A percentile compares a stretch with the other conserved stretches of the same genome.
Evolutionary conservation across 23 tunicate genomes (phyloP).

Genomic region (Oikopleura dioica): DNA sequence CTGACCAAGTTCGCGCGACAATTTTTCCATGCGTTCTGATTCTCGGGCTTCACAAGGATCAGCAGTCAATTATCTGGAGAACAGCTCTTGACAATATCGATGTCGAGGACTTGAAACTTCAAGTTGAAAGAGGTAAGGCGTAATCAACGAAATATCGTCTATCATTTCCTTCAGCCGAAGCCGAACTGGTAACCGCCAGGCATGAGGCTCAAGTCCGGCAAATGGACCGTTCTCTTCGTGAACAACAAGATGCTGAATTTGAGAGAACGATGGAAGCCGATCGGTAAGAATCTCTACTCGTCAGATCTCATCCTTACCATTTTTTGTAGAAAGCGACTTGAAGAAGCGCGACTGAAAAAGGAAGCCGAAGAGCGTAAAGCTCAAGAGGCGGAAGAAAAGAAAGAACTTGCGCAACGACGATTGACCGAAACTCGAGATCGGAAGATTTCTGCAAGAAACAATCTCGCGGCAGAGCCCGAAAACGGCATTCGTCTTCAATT

Average conservation of each 20-base stretch:
- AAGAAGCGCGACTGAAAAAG: not conserved
- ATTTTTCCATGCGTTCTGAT: not conserved
- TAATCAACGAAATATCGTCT: not conserved
- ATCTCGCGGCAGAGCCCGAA: not conserved
- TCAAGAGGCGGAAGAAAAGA: not conserved
- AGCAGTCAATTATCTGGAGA: not conserved
- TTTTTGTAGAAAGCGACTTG: not conserved
- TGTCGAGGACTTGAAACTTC: not conserved
- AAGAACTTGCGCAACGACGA: too few species aligned
- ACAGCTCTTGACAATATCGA: not conserved
- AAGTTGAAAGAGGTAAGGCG: not conserved
- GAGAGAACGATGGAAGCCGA: slow-evolving; percentile 1
- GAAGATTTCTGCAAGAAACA: not conserved
- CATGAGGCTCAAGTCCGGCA: slow-evolving; percentile 2
- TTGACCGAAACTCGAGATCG: too few species aligned
- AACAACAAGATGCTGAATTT: slow-evolving; percentile 5
- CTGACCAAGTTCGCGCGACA: not conserved
- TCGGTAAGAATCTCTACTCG: too few species aligned
- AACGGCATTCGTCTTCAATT: not conserved
- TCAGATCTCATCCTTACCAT: too few species aligned
- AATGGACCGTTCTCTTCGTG: not conserved
- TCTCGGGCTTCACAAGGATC: not conserved
- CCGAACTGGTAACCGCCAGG: slow-evolving; percentile 1
- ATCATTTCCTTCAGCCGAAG: not conserved
- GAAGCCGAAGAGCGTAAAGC: not conserved